Percentiles rank a stretch among this genome's conserved stretches.
Evolutionary conservation across 2,888 invertebrate genomes (phyloP).

Genomic region (Nysson spinosus): DNA sequence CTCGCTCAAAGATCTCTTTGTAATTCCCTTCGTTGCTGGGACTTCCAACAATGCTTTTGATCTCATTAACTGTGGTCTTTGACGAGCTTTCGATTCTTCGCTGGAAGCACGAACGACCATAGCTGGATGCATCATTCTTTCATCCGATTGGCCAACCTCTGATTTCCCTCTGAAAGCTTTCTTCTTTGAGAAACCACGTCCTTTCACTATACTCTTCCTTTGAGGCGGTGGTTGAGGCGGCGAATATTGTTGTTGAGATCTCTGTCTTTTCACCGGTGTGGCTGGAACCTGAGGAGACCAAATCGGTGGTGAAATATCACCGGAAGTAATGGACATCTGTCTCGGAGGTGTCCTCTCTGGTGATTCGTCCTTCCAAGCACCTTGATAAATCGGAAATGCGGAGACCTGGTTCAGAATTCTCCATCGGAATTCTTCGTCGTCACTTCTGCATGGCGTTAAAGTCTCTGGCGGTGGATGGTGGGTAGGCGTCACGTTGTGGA

Average conservation of each 20-base stretch:
- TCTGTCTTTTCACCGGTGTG: constrained; percentile 41
- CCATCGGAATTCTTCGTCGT: constrained; percentile 72
- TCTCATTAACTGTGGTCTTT: constrained; percentile 68
- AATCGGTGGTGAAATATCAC: constrained; percentile 65
- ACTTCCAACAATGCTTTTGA: constrained; percentile 73
- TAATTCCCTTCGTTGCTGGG: constrained; percentile 63
- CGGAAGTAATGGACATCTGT: constrained; percentile 47
- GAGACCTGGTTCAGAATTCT: constrained; percentile 72
- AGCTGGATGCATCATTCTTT: constrained; percentile 57
- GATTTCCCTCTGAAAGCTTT: constrained; percentile 63
- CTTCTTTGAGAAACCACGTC: constrained; percentile 59
- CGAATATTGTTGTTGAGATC: constrained; percentile 39
- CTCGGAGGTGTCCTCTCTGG: constrained; percentile 69
- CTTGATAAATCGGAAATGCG: constrained; percentile 74
- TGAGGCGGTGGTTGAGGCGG: constrained; percentile 55
- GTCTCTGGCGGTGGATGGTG: constrained; percentile 70
- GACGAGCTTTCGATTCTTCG: constrained; percentile 67
- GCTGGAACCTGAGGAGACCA: constrained; percentile 68
- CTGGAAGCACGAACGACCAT: constrained; percentile 66
- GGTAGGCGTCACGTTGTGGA: constrained; percentile 72
- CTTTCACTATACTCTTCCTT: constrained; percentile 53
- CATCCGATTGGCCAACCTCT: constrained; percentile 58
- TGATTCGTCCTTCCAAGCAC: constrained; percentile 74
- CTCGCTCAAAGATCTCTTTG: constrained; percentile 74
- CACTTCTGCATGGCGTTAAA: constrained; percentile 50